A percentile compares a stretch with the other conserved stretches of the same genome.
Evolutionary conservation across 53 echinoderm and acorn worm species (phyloP).

Genomic region (Antedon mediterranea): DNA sequence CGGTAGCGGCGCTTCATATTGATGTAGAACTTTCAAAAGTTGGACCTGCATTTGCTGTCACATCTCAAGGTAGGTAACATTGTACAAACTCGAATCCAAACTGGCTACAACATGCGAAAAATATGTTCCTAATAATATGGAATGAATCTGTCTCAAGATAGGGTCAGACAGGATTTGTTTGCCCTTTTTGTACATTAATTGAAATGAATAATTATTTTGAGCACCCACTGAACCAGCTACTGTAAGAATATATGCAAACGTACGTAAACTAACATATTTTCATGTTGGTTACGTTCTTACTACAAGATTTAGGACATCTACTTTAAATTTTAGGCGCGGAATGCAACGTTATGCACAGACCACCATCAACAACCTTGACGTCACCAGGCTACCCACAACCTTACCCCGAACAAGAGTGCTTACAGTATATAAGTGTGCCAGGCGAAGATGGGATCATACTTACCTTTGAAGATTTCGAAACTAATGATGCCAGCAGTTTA

Average conservation of each 20-base stretch:
- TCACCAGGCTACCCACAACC: not conserved
- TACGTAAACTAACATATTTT: no score
- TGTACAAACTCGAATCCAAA: not conserved
- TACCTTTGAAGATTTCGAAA: not conserved
- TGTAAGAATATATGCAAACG: no score
- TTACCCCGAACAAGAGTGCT: not conserved
- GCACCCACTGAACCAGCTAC: no score
- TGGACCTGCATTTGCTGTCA: conserved; percentile 20
- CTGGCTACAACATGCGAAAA: no score
- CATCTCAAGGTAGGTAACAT: not conserved
- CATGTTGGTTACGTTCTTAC: no score
- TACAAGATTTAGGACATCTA: no score
- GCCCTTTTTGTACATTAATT: no score
- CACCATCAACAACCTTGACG: not conserved
- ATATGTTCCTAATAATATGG: no score
- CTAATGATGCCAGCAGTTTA: not conserved
- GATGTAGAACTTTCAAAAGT: conserved; percentile 33
- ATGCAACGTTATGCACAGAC: not conserved
- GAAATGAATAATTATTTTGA: no score
- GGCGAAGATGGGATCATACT: not conserved
- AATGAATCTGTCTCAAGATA: no score
- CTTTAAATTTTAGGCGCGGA: not conserved
- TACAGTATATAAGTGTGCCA: not conserved
- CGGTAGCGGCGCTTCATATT: conserved; percentile 35
- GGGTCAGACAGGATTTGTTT: no score